These are phyloP conservation scores for Astreopora myriophthalma DNA, from an alignment of 64 coral and sea anemone genomes.

Conservation along the genomic window DNA sequence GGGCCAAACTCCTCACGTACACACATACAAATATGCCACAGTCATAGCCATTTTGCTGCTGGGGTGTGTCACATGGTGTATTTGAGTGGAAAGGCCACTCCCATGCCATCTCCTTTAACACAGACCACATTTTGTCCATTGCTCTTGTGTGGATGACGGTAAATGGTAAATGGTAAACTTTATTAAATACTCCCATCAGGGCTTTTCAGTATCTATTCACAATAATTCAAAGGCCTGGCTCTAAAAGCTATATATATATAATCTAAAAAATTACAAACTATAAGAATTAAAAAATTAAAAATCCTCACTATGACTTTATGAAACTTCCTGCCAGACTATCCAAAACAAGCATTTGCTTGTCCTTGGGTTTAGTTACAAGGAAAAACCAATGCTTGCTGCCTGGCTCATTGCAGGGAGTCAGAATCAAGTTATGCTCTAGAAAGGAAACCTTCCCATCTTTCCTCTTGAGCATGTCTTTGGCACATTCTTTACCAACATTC, in stretches of 20 bases:
- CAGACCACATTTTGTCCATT: slow-evolving; percentile 62
- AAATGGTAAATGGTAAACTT: too few relatives aligned
- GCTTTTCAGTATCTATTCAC: too few relatives aligned
- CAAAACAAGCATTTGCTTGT: slow-evolving; percentile 43
- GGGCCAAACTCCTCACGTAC: slow-evolving; percentile 54
- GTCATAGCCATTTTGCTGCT: slow-evolving; percentile 64
- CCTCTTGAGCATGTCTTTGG: slow-evolving; percentile 44
- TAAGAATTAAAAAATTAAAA: too few relatives aligned
- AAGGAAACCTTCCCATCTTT: slow-evolving; percentile 25
- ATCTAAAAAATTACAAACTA: too few relatives aligned
- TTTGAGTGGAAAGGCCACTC: slow-evolving; percentile 56
- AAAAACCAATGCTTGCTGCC: slow-evolving; percentile 58
- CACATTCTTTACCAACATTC: slow-evolving; percentile 41
- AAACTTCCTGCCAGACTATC: slow-evolving; percentile 47
- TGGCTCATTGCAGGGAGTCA: neutral
- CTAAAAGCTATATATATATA: too few relatives aligned
- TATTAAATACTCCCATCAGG: too few relatives aligned
- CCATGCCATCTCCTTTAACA: slow-evolving; percentile 48
- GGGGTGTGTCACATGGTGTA: slow-evolving; percentile 38
- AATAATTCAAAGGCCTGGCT: too few relatives aligned
- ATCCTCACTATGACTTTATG: too few relatives aligned
- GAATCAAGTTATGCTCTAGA: slow-evolving; percentile 50
- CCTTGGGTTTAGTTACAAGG: slow-evolving; percentile 21
- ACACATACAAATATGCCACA: slow-evolving; percentile 61
- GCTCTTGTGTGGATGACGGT: slow-evolving; percentile 58